Base-by-base conservation (phyloP, 1,140 invertebrate genomes). In the Colletes latitarsis region DNA sequence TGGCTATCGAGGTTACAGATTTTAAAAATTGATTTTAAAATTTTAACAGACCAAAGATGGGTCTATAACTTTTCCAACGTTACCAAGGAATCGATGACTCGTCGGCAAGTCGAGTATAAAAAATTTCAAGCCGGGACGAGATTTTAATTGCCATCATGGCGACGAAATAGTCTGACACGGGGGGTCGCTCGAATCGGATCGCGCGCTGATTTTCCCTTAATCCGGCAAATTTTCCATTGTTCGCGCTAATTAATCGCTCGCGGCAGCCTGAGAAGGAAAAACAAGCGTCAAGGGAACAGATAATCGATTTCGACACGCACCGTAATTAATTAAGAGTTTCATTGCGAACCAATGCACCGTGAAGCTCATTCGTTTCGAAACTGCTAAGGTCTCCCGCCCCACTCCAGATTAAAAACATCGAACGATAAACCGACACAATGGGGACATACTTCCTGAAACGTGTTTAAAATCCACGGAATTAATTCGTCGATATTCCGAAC, bases 281-380 rank as follows among this genome's bases (percentile, higher is more conserved):
- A 58, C 30, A n/a, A 21, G 9, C 41, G 19, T 41, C 6, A 1
- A 58, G 21, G 12, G 53, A n/a, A 30, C 3, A 19, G 15, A n/a
- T 49, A 49, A 77, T 77, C 64, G 15, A 57, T 69, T 77, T 69
- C 41, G 21, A 49, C 15, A 15, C 12, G 17, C 19, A 53, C 12
- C 4, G 3, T 1, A 21, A 67, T 21, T 14, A 67, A 77, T 70
- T 69, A 49, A 49, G 17, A 19, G 17, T 68, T 9, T 49, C 58
- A 10, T n/a, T 6, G 71, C 5, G 46, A 0, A 15, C 6, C 17
- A 39, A 41, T 53, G 6, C 8, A 49, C 46, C 21, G 60, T 41
- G 58, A 74, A 9, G 6, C 21, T 0, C 10, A 74, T 52, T 74
- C 58, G 58, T 62, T 62, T 62, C 52, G 39, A 58, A 49, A 62